Percentiles rank a stretch among this genome's conserved stretches.
phyloP scores from a whole-genome alignment of 2,797 vertebrate genomes.

The Amniataba percoides region DNA sequence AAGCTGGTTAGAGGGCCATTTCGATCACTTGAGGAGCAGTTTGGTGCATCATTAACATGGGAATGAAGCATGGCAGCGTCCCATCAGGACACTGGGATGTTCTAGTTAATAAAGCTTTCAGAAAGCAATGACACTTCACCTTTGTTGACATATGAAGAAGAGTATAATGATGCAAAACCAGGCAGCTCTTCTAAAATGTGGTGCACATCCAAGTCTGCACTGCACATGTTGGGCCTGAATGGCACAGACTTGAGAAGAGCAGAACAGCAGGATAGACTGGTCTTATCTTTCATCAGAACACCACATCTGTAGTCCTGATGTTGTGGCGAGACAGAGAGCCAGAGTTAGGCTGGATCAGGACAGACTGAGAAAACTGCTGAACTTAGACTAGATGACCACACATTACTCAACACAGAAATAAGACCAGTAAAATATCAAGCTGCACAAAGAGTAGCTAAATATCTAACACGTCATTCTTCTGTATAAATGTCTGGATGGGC shows the following conservation, averaged over 20 bases:
- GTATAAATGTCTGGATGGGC: not conserved
- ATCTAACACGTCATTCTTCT: too few species aligned
- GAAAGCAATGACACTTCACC: not conserved
- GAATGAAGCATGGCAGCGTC: not conserved
- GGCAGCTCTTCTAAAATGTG: not conserved
- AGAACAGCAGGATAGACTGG: not conserved
- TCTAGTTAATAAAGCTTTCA: not conserved
- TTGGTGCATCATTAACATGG: not conserved
- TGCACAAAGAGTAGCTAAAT: too few species aligned
- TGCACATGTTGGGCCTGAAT: not conserved
- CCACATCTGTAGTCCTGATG: constrained; percentile 2
- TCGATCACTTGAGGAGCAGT: not conserved
- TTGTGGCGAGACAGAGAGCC: not conserved
- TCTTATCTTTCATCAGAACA: too few species aligned
- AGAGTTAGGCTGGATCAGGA: not conserved
- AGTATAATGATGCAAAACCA: not conserved
- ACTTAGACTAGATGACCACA: too few species aligned
- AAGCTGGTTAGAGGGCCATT: not conserved
- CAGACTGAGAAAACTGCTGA: too few species aligned
- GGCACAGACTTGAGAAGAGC: not conserved
- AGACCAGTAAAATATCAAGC: too few species aligned
- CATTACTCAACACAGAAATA: too few species aligned
- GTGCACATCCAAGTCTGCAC: not conserved
- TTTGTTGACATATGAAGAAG: not conserved
- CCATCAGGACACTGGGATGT: not conserved